Base-by-base conservation (phyloP, 2,888 invertebrate species). In the Biston betularia region DNA sequence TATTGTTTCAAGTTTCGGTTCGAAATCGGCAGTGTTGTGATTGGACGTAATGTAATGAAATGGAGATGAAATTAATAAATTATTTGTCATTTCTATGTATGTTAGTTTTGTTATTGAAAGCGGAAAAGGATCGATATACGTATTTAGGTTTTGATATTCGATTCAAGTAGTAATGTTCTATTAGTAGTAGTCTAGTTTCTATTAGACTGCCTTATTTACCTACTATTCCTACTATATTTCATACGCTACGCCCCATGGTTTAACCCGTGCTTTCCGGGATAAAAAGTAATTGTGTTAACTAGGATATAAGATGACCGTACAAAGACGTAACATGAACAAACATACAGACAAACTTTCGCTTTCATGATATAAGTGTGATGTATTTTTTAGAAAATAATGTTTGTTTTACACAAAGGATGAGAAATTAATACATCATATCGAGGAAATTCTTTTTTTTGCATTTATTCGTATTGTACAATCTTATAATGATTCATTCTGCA, bases 401-500 rank as follows among this genome's bases (percentile, higher is more conserved):
- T 34, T 52, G 65, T 72, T 49, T n/a, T 10, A 50, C 12, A 42
- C 48, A 50, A 33, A 60, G 56, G 61, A 53, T 68, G 55, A 52
- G 78, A 82, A n/a, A 79, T 77, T 65, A 87, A 83, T 78, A 85
- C 86, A 78, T 68, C 72, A 69, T 75, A 77, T 86, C 93, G 93
- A 93, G 93, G 93, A 93, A 93, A 93, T 93, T 90, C 93, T 91
- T 92, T 93, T 92, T 75, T 93, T 93, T 93, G 93, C 93, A 92
- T 93, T 93, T 93, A 93, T 93, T 93, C 90, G 92, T 93, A 93
- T 93, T 93, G 93, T 93, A 93, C 93, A 93, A 93, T 93, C 92
- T 93, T 93, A 92, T 92, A 91, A 92, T 93, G 92, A 93, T 92
- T 87, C 93, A 92, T 93, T 93, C 93, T 93, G 93, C 93, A 93